Percentiles rank a stretch among this genome's conserved stretches.
These are phyloP conservation scores for Hyaena hyaena DNA, from an alignment of 2,113 vertebrate species.

Conservation along the genomic window DNA sequence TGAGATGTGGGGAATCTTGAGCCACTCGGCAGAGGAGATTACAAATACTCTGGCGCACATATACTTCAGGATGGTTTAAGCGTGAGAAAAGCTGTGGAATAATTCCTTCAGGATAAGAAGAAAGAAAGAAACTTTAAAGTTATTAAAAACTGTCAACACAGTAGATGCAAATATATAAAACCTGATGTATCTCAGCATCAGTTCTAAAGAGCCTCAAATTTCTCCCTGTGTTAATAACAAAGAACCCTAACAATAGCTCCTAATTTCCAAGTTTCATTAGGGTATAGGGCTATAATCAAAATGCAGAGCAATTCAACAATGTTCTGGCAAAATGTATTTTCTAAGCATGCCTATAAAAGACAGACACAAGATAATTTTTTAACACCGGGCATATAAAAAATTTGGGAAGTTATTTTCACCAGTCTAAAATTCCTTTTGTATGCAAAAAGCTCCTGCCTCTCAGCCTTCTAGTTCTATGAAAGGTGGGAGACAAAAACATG, in stretches of 20 bases:
- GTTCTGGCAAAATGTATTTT: neutral
- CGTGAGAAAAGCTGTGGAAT: constrained; percentile 99
- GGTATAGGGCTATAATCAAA: neutral
- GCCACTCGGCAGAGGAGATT: constrained; percentile 97
- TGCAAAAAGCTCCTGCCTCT: neutral
- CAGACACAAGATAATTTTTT: neutral
- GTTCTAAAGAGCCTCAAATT: neutral
- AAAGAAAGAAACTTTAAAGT: constrained; percentile 28
- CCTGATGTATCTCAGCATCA: neutral
- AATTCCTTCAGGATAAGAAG: constrained; percentile 88
- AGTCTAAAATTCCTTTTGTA: constrained; percentile 10
- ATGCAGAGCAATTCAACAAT: neutral
- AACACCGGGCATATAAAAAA: neutral
- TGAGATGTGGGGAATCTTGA: constrained; percentile 97
- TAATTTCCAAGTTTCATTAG: constrained; percentile 10
- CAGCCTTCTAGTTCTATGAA: neutral
- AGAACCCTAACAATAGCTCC: neutral
- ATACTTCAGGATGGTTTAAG: constrained; percentile 97
- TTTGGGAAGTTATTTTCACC: constrained; percentile 26
- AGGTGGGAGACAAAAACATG: neutral
- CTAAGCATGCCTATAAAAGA: neutral
- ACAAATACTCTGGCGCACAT: constrained; percentile 98
- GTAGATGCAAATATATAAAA: neutral
- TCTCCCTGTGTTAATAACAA: neutral
- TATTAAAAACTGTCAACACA: neutral